These are phyloP conservation scores for Anaspis maculata DNA, from an alignment of 2,888 invertebrate species.

Conservation along the genomic window DNA sequence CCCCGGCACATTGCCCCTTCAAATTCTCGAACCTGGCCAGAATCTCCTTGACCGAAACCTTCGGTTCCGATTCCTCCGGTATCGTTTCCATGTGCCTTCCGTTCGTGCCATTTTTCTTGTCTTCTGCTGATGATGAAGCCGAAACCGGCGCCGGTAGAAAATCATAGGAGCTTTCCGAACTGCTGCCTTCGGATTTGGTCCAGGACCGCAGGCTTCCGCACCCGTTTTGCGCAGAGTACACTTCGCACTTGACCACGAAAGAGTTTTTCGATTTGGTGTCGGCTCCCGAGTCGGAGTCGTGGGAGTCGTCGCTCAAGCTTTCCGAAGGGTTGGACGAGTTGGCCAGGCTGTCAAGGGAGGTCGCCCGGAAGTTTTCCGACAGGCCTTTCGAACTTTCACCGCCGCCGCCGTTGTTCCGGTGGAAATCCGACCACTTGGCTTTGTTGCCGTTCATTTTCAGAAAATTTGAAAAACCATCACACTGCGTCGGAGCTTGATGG, in stretches of 20 bases:
- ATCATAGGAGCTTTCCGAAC: constrained; percentile 17
- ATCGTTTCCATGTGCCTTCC: constrained; percentile 66
- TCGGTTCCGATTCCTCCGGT: constrained; percentile 72
- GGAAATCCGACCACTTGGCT: constrained; percentile 14
- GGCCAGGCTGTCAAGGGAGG: constrained; percentile 60
- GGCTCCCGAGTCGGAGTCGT: constrained; percentile 56
- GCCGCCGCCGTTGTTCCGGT: not conserved
- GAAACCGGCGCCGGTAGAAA: too few species aligned
- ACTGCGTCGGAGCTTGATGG: too few species aligned
- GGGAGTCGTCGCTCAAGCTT: constrained; percentile 53
- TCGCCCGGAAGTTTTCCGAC: constrained; percentile 38
- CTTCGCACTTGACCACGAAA: constrained; percentile 38
- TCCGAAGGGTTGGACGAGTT: constrained; percentile 59
- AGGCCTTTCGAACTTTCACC: constrained; percentile 14
- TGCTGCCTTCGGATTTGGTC: constrained; percentile 29
- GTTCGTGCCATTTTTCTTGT: constrained; percentile 21
- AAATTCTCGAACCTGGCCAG: constrained; percentile 66
- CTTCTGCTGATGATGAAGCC: constrained; percentile 17
- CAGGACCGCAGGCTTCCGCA: constrained; percentile 32
- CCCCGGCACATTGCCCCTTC: too few species aligned
- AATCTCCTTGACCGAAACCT: constrained; percentile 76
- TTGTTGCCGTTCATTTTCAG: constrained; percentile 7
- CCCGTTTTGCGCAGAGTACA: constrained; percentile 33
- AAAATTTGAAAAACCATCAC: too few species aligned
- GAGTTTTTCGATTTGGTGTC: constrained; percentile 41